Conservation (phyloP, 1,140 invertebrate genomes). For the Muscidifurax raptorellus region DNA sequence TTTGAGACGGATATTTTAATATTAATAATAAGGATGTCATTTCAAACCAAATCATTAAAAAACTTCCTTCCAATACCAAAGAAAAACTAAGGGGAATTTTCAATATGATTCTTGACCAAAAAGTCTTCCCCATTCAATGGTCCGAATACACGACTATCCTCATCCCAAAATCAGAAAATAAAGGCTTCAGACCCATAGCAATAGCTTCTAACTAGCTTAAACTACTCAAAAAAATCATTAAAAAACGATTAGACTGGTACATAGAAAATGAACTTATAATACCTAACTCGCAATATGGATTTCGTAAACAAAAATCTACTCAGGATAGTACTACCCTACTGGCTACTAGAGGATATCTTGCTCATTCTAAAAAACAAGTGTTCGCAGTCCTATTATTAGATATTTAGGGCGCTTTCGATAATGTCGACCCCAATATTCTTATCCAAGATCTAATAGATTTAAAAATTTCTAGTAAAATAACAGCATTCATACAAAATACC, state of each 20-base stretch:
- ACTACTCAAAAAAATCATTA: constrained; percentile 55
- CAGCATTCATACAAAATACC: constrained; percentile 14
- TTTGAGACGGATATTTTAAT: no score
- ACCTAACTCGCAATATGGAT: constrained; percentile 49
- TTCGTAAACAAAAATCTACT: constrained; percentile 49
- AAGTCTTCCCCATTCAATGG: constrained; percentile 34
- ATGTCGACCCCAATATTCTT: constrained; percentile 43
- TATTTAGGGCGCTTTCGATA: constrained; percentile 55
- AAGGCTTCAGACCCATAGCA: constrained; percentile 54
- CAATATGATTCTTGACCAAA: constrained; percentile 6
- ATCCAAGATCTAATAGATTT: constrained; percentile 30
- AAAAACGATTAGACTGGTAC: constrained; percentile 47
- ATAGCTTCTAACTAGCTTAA: constrained; percentile 52
- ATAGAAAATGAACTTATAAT: constrained; percentile 37
- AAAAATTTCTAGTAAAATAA: background rate
- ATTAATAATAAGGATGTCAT: constrained; percentile 37
- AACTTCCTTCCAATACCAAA: background rate
- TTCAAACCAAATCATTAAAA: background rate
- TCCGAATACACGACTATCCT: constrained; percentile 26
- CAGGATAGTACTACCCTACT: constrained; percentile 45
- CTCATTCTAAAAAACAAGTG: constrained; percentile 25
- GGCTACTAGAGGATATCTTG: constrained; percentile 7
- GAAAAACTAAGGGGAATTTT: background rate
- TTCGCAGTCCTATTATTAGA: constrained; percentile 48
- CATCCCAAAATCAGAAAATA: constrained; percentile 45